These are phyloP conservation scores for Porites cylindrica DNA, from an alignment of 92 coral and sea anemone genomes.

Conservation along the genomic window DNA sequence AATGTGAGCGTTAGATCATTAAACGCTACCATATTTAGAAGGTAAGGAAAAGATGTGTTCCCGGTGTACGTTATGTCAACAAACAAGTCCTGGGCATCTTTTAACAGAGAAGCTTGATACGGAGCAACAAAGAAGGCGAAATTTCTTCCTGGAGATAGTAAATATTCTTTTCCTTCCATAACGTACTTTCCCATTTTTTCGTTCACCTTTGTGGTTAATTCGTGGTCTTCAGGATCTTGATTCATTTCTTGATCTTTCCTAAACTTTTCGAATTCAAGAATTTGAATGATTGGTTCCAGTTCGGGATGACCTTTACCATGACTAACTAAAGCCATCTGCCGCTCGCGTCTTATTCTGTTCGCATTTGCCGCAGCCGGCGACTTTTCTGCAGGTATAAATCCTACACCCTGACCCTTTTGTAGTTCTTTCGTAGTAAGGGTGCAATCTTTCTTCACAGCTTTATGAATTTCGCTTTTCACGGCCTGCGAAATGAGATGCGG, in stretches of 20 bases:
- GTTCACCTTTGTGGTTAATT: constrained; percentile 49
- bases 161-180: constrained; percentile 66
- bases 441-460: constrained; percentile 44
- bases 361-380: constrained; percentile 64
- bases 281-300: constrained; percentile 46
- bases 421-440: constrained; percentile 5
- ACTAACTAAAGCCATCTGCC: constrained; percentile 11
- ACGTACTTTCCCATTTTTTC: constrained; percentile 43
- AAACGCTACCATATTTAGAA: constrained; percentile 51
- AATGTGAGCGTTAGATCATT: constrained; percentile 22
- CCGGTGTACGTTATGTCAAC: constrained; percentile 56
- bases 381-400: constrained; percentile 66
- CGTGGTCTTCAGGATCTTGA: constrained; percentile 54
- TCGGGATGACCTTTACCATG: constrained; percentile 30
- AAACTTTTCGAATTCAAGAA: constrained; percentile 43
- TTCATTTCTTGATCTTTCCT: constrained; percentile 41
- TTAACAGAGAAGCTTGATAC: constrained; percentile 31
- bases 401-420: constrained; percentile 59
- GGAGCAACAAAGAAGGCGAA: constrained; percentile 65
- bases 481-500: constrained; percentile 58
- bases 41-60: constrained; percentile 40
- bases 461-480: constrained; percentile 45
- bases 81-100: constrained; percentile 18
- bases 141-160: constrained; percentile 54
- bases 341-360: constrained; percentile 34